phyloP scores from a whole-genome alignment of 1,140 invertebrate genomes.

The Drosophila guanche region DNA sequence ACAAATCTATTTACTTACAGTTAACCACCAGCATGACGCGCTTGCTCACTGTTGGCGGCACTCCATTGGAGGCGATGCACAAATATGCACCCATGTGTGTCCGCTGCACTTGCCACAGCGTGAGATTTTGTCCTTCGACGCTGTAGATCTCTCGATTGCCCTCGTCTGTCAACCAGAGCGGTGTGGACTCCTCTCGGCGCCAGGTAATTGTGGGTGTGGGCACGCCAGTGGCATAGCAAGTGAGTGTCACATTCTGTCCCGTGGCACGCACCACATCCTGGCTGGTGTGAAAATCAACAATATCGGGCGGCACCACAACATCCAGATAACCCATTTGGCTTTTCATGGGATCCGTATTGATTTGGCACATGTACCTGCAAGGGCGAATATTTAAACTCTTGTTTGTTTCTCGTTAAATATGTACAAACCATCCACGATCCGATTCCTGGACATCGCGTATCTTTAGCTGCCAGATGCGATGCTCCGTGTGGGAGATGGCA shows the following conservation, averaged over 20 bases:
- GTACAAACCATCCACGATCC: constrained; percentile 88
- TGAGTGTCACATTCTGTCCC: constrained; percentile 90
- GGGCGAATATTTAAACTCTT: neutral
- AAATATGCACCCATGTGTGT: constrained; percentile 84
- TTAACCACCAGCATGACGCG: constrained; percentile 90
- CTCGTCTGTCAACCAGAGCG: constrained; percentile 75
- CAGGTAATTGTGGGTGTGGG: constrained; percentile 88
- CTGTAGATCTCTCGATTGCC: constrained; percentile 67
- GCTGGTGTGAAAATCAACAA: constrained; percentile 89
- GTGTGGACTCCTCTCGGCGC: constrained; percentile 87
- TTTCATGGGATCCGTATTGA: constrained; percentile 96
- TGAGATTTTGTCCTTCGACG: constrained; percentile 83
- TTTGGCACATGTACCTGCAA: constrained; percentile 89
- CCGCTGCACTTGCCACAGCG: constrained; percentile 80
- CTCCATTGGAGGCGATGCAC: constrained; percentile 88
- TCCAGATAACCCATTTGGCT: constrained; percentile 94
- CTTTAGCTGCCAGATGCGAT: constrained; percentile 92
- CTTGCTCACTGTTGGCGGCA: constrained; percentile 92
- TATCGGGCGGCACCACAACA: constrained; percentile 93
- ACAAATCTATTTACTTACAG: constrained; percentile 86
- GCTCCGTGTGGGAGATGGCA: constrained; percentile 91
- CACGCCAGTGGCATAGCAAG: constrained; percentile 89
- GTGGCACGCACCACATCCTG: constrained; percentile 89
- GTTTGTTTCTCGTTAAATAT: neutral
- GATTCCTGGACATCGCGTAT: constrained; percentile 91